Evolutionary conservation across 2,888 invertebrate species (phyloP), one percentile per base, ranked within the genome.

Genomic region (Laothoe populi): DNA sequence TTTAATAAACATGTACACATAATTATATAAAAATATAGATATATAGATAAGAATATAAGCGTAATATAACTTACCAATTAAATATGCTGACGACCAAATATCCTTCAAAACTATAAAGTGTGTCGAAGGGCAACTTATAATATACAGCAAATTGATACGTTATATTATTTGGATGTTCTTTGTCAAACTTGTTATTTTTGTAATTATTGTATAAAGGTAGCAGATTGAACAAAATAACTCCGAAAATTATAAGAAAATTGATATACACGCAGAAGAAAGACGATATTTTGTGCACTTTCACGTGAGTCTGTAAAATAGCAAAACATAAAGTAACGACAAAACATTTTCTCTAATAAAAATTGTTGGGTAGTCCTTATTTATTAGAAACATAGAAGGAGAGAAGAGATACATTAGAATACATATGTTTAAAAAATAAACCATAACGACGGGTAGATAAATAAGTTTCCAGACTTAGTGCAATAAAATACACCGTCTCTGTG

Each of bases 41-140:
- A n/a, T n/a, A n/a, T n/a, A n/a, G n/a, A n/a, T n/a, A n/a, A n/a
- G n/a, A n/a, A n/a, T n/a, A n/a, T n/a, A n/a, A n/a, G n/a, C n/a
- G n/a, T n/a, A n/a, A n/a, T n/a, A n/a, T n/a, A n/a, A 40, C 60
- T 60, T 16, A 60, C 62, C 62, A 58, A 46, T 57, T 62, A 23
- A 57, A 57, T 35, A 26, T 40, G 5, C 23, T n/a, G 11, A 62
- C 24, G 5, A 24, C 13, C 0, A 62, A 35, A 23, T 46, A 62
- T 24, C 58, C 62, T 1, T 58, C 48, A 13, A 62, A 24, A 46
- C 40, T 46, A 19, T 46, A 26, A 4, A 1, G 2, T 8, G 24
- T 38, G 46, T 62, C 46, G 23, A 62, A 62, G 13, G 62, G 62
- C 11, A 58, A 4, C 11, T 23, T 46, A 10, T 46, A 46, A 46